phyloP scores from a whole-genome alignment of 1,140 invertebrate genomes.

The Episyrphus balteatus region DNA sequence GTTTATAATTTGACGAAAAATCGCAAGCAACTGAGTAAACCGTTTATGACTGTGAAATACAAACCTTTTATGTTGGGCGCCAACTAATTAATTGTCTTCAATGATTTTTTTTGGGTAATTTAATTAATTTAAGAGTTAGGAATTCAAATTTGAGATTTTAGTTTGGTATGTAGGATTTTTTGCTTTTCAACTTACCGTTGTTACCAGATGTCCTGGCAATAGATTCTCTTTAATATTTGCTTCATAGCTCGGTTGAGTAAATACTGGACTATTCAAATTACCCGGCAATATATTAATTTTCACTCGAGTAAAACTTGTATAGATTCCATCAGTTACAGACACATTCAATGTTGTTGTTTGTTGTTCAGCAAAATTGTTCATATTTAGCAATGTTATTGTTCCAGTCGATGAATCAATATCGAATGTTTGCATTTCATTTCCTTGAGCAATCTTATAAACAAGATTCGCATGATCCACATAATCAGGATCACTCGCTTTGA shows the following conservation, averaged over 20 bases:
- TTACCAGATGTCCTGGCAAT: constrained; percentile 59
- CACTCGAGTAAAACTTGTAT: constrained; percentile 70
- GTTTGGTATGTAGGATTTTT: constrained; percentile 10
- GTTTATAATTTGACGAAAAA: no score
- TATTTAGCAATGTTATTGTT: constrained; percentile 47
- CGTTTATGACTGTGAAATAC: no score
- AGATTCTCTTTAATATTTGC: constrained; percentile 71
- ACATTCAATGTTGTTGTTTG: constrained; percentile 64
- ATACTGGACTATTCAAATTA: constrained; percentile 69
- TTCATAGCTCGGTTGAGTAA: constrained; percentile 62
- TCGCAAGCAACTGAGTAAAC: no score
- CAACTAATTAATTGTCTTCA: no score
- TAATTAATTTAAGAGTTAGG: no score
- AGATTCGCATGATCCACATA: constrained; percentile 60
- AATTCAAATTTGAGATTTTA: no score
- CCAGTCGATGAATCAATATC: constrained; percentile 60
- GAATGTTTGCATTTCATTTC: constrained; percentile 75
- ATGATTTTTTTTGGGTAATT: no score
- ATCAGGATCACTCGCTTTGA: constrained; percentile 80
- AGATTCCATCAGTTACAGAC: constrained; percentile 83
- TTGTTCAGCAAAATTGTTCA: constrained; percentile 47
- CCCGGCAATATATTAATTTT: constrained; percentile 69
- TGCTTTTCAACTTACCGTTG: constrained; percentile 43
- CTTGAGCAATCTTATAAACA: constrained; percentile 71
- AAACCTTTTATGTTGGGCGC: no score